Conservation (phyloP, 2,797 vertebrate species). For the Arrhamphus sclerolepis region DNA sequence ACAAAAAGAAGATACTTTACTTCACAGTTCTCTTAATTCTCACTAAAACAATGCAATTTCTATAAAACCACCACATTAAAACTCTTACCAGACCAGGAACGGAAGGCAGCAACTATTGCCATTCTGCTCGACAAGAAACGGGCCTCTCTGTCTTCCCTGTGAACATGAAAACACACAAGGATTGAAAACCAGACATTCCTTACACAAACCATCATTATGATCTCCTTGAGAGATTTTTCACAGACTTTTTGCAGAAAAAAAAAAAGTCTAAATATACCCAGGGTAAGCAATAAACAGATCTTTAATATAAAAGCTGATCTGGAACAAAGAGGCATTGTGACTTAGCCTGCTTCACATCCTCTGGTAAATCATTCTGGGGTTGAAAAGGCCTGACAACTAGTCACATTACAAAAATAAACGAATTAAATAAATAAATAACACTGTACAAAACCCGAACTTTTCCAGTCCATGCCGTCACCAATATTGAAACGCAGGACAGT, state of each 20-base stretch:
- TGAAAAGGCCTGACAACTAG: constrained; percentile 41
- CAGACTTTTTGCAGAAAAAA: not conserved
- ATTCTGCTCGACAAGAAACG: constrained; percentile 97
- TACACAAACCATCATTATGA: constrained; percentile 1
- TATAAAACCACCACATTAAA: not conserved
- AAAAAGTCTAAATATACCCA: not conserved
- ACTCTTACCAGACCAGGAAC: constrained; percentile 95
- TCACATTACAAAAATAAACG: constrained; percentile 33
- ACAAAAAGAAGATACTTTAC: not conserved
- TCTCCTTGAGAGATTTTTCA: not conserved
- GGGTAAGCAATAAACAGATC: too few species aligned
- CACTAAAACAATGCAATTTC: not conserved
- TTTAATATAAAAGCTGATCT: constrained; percentile 38
- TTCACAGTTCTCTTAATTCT: not conserved
- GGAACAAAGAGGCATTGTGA: constrained; percentile 16
- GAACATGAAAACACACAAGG: constrained; percentile 30
- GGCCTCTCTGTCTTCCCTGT: constrained; percentile 95
- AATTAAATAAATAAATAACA: constrained; percentile 15
- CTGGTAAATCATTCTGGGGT: constrained; percentile 31
- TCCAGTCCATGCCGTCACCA: constrained; percentile 32
- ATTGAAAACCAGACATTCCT: constrained; percentile 25
- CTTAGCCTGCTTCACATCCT: constrained; percentile 12
- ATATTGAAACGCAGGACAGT: constrained; percentile 38
- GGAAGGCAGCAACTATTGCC: constrained; percentile 97
- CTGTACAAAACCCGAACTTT: constrained; percentile 33